Evolutionary conservation across 2,113 vertebrate species (phyloP).

Genomic region (Neotoma lepida): DNA sequence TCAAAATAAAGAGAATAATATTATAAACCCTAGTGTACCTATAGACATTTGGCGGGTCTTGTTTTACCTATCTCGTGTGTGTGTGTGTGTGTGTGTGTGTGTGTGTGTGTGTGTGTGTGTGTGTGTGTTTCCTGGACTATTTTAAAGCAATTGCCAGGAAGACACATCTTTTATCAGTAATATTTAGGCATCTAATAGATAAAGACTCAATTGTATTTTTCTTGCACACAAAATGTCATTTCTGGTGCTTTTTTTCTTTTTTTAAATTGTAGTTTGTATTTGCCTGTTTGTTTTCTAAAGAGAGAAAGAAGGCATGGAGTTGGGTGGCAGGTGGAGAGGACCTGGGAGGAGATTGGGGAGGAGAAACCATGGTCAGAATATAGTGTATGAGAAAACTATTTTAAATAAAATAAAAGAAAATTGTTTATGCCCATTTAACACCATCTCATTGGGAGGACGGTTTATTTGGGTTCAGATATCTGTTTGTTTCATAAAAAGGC

Average conservation of each 20-base stretch:
- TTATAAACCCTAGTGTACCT: not conserved
- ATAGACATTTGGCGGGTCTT: not conserved
- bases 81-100: no score
- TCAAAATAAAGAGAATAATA: constrained; percentile 25
- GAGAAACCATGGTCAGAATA: not conserved
- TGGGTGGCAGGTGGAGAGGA: not conserved
- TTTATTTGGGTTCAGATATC: constrained; percentile 51
- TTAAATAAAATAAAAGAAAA: not conserved
- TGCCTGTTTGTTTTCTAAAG: not conserved
- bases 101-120: not conserved
- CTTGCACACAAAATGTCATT: not conserved
- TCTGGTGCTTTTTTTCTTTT: not conserved
- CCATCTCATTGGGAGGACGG: not conserved
- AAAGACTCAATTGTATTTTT: constrained; percentile 5
- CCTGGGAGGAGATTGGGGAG: not conserved
- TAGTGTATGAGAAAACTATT: not conserved
- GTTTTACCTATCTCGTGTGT: not conserved
- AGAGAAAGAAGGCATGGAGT: not conserved
- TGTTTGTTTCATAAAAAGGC: not conserved
- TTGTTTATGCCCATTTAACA: constrained; percentile 18
- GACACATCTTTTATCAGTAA: not conserved
- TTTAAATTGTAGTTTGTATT: not conserved
- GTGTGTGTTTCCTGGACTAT: constrained; percentile 1
- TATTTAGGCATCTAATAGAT: not conserved
- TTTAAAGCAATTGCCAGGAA: constrained; percentile 10